phyloP scores from a whole-genome alignment of 2,797 vertebrate species.

The Platyrinchus mystaceus region DNA sequence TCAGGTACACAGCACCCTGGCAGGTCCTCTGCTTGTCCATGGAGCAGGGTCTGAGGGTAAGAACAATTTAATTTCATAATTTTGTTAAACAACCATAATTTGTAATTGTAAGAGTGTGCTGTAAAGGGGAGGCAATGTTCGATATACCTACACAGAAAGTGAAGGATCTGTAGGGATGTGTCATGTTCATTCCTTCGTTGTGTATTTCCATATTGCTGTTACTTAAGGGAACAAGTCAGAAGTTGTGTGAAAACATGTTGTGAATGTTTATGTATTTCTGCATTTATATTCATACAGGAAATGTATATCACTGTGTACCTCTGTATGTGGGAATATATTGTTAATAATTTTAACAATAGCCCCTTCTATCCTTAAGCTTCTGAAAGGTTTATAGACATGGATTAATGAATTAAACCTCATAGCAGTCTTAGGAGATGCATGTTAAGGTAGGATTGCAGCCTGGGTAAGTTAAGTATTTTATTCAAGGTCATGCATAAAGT shows the following conservation, averaged over 20 bases:
- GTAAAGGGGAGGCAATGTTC: neutral
- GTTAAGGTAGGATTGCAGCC: neutral
- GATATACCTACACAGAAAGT: neutral
- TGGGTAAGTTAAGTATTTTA: neutral
- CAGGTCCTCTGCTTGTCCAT: slow-evolving; percentile 78
- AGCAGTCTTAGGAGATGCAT: neutral
- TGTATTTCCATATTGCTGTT: neutral
- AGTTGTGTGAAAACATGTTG: neutral
- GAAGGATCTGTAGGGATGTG: neutral
- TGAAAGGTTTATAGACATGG: neutral
- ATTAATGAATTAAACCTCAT: neutral
- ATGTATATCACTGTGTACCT: neutral
- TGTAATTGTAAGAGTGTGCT: neutral
- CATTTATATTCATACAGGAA: neutral
- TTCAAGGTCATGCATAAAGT: neutral
- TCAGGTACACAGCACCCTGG: slow-evolving; percentile 79
- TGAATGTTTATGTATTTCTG: neutral
- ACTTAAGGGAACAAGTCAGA: neutral
- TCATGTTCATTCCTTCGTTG: neutral
- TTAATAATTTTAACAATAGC: neutral
- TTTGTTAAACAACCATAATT: neutral
- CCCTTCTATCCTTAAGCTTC: neutral
- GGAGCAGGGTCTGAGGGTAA: slow-evolving; percentile 76
- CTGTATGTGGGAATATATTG: neutral
- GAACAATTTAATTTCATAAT: slow-evolving; percentile 24